phyloP scores from a whole-genome alignment of 2,797 vertebrate genomes.

The Malurus leucopterus region DNA sequence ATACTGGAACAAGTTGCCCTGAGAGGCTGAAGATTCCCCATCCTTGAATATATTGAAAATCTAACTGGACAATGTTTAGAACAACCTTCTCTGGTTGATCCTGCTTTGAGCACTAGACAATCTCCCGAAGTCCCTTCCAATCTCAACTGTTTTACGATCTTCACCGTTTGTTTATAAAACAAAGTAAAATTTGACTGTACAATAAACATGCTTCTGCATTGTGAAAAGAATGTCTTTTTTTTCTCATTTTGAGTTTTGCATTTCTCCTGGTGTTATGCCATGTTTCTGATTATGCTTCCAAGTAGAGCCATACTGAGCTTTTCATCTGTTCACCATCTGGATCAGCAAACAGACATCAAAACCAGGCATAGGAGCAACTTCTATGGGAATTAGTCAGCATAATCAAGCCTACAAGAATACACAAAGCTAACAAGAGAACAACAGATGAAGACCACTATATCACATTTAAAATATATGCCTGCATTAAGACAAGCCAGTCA shows the following conservation, averaged over 20 bases:
- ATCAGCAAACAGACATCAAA: conserved; percentile 18
- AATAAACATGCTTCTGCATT: background rate
- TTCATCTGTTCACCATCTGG: conserved; percentile 52
- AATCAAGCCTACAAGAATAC: background rate
- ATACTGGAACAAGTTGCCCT: background rate
- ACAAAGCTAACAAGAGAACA: background rate
- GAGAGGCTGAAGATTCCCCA: background rate
- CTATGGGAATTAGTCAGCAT: background rate
- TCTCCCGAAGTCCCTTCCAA: background rate
- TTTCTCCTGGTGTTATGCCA: background rate
- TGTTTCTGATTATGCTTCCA: background rate
- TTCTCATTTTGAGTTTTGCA: background rate
- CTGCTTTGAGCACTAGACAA: background rate
- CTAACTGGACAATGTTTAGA: background rate
- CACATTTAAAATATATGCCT: background rate
- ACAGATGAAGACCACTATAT: background rate
- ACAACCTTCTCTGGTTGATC: background rate
- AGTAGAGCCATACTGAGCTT: conserved; percentile 37
- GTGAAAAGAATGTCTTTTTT: background rate
- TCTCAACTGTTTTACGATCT: background rate
- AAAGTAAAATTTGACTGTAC: background rate
- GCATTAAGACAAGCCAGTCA: background rate
- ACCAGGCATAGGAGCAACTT: background rate
- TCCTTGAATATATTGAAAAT: background rate
- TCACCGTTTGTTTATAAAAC: background rate